Evolutionary conservation across 1,140 invertebrate genomes (phyloP).

Genomic region (Drosophila ohnishii): DNA sequence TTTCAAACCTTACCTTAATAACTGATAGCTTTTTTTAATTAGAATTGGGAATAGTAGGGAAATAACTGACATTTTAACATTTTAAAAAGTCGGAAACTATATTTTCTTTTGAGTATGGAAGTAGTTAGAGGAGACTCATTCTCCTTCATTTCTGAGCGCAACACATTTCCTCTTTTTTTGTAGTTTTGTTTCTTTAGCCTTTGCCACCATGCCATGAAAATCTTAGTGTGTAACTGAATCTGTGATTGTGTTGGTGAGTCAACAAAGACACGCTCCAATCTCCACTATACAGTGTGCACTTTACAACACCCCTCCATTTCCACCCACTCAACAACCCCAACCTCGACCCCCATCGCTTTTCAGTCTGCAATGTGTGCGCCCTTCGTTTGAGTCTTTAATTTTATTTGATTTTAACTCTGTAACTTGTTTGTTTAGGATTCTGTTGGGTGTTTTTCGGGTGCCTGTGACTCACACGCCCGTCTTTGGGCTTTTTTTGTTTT

Average conservation of each 20-base stretch:
- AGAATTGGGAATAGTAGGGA: background rate
- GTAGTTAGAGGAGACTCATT: conserved; percentile 1
- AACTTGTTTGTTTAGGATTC: conserved; percentile 60
- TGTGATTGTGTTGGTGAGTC: conserved; percentile 13
- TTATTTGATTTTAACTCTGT: conserved; percentile 62
- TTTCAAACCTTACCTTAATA: background rate
- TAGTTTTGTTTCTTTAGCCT: conserved; percentile 36
- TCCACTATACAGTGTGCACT: conserved; percentile 10
- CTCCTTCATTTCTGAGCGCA: background rate
- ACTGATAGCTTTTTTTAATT: background rate
- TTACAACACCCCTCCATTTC: background rate
- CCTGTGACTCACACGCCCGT: conserved; percentile 11
- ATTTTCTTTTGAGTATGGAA: background rate
- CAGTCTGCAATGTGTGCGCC: conserved; percentile 33
- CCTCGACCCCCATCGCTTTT: conserved; percentile 3
- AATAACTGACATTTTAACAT: background rate
- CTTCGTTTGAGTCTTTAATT: conserved; percentile 62
- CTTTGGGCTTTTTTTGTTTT: background rate
- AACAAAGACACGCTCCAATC: conserved; percentile 48
- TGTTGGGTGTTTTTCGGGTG: conserved; percentile 12
- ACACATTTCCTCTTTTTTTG: conserved; percentile 14
- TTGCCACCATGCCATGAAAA: conserved; percentile 44
- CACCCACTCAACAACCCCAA: conserved; percentile 17
- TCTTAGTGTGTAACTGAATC: conserved; percentile 11
- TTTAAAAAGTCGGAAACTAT: background rate